Base-by-base conservation (phyloP, 2,113 vertebrate genomes). In the Heliornis fulica region DNA sequence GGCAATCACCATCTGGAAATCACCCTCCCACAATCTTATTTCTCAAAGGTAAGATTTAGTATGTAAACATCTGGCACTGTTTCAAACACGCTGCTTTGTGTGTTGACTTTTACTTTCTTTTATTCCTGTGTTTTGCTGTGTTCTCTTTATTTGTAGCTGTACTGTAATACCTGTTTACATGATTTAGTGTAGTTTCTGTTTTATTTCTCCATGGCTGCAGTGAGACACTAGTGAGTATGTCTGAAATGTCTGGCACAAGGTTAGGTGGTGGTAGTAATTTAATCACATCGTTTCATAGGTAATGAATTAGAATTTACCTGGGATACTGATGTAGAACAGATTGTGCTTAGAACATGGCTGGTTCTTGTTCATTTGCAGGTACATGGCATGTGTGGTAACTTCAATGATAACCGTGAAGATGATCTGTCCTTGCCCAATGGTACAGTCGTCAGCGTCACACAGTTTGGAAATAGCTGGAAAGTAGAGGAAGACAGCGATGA, bases 1-100 rank as follows among this genome's bases (percentile, higher is more conserved):
- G 99, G 99, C 43, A 91, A 98, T 60, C 98, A 99, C 74, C 97
- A 99, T 70, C 91, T 99, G 83, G 98, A 99, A 93, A 98, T 99
- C 89, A 98, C 97, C 22, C 95, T 99, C 56, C 98, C 99, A 60
- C 97, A 98, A 29, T 98, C 98, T 64, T 99, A 99, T 87, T 99
- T 98, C 85, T 97, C 98, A 94, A 99, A 99, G 98, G 99, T 99
- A 97, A 87, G 81, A 64, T 78, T 79, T 74, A 89, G 19, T 34
- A 46, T 34, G 66, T 32, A 64, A 77, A 79, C 7, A 83, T 29
- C 32, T 71, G 60, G 32, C 23, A 26, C 21, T 65, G 13, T 79
- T 94, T 93, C 32, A 91, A 78, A 86, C 51, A 15, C 2, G 0
- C 38, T 87, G 38, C 32, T 88, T 71, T 86, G 12, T 59, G 26